Conservation (phyloP, 2,797 vertebrate genomes). For the Hephaestus fuliginosus region DNA sequence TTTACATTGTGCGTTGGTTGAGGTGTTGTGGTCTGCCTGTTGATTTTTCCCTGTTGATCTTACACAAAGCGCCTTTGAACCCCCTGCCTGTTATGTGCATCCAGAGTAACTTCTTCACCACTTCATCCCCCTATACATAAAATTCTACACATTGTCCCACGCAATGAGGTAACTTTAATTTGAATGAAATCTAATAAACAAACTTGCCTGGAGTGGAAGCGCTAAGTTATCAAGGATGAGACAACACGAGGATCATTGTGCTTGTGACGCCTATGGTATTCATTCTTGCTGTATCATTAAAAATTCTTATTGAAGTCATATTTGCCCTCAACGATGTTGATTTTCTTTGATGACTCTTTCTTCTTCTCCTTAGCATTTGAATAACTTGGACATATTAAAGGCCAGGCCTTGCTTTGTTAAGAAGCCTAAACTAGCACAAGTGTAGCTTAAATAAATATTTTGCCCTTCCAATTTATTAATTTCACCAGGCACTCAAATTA, state of each 20-base stretch:
- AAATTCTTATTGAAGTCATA: conserved; percentile 65
- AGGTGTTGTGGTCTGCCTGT: background rate
- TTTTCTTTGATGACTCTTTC: conserved; percentile 67
- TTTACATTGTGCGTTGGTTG: conserved; percentile 1
- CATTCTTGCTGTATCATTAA: conserved; percentile 64
- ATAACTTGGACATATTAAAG: conserved; percentile 46
- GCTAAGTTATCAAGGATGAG: conserved; percentile 64
- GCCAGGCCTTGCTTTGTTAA: conserved; percentile 29
- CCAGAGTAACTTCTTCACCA: conserved; percentile 17
- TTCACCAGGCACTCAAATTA: conserved; percentile 15
- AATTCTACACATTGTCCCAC: conserved; percentile 42
- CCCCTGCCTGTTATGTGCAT: background rate
- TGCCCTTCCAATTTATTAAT: background rate
- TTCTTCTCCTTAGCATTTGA: conserved; percentile 29
- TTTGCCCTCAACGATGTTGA: conserved; percentile 52
- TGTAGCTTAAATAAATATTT: background rate
- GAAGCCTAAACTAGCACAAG: background rate
- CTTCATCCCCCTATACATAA: conserved; percentile 22
- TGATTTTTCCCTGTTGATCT: conserved; percentile 1
- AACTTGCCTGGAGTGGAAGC: conserved; percentile 61
- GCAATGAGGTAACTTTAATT: conserved; percentile 63
- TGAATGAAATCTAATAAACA: conserved; percentile 73
- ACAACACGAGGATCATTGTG: conserved; percentile 64
- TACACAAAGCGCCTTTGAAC: conserved; percentile 19
- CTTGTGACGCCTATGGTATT: conserved; percentile 53